phyloP scores from a whole-genome alignment of 1,140 invertebrate genomes.

The Xylocopa sonorina region DNA sequence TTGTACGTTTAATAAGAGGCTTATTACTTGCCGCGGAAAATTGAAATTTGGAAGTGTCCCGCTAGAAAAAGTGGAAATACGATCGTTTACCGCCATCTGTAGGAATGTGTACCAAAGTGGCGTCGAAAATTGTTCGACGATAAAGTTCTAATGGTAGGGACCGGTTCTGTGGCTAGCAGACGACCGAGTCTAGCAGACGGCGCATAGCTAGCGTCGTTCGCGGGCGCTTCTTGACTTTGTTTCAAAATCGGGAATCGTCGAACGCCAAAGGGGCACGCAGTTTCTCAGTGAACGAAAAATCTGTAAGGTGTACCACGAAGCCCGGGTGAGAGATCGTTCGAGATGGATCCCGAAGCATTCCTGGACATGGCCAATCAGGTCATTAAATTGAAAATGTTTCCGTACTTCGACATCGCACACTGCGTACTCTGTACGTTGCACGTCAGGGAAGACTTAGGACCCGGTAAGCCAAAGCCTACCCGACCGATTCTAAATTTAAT shows the following conservation, averaged over 20 bases:
- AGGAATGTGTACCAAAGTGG: not conserved
- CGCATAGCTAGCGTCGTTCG: conserved; percentile 57
- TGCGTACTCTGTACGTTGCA: conserved; percentile 94
- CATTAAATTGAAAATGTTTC: conserved; percentile 99
- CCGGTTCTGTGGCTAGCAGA: conserved; percentile 51
- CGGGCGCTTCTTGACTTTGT: conserved; percentile 36
- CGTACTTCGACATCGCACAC: conserved; percentile 99
- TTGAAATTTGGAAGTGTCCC: not conserved
- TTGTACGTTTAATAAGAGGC: too few relatives aligned
- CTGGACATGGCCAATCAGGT: conserved; percentile 99
- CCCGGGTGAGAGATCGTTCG: conserved; percentile 1
- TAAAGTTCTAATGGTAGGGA: conserved; percentile 38
- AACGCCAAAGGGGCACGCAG: not conserved
- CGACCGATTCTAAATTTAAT: conserved; percentile 79
- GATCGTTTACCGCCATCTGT: conserved; percentile 35
- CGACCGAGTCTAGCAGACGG: conserved; percentile 61
- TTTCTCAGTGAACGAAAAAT: not conserved
- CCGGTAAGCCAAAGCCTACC: conserved; percentile 85
- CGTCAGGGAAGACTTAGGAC: conserved; percentile 97
- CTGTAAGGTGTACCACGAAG: not conserved
- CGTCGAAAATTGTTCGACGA: conserved; percentile 2
- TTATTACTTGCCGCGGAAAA: too few relatives aligned
- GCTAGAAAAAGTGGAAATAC: not conserved
- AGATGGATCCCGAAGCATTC: conserved; percentile 98
- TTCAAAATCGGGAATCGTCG: conserved; percentile 42